Evolutionary conservation across 2,888 invertebrate genomes (phyloP).

Genomic region (Caenorhabditis sp.): DNA sequence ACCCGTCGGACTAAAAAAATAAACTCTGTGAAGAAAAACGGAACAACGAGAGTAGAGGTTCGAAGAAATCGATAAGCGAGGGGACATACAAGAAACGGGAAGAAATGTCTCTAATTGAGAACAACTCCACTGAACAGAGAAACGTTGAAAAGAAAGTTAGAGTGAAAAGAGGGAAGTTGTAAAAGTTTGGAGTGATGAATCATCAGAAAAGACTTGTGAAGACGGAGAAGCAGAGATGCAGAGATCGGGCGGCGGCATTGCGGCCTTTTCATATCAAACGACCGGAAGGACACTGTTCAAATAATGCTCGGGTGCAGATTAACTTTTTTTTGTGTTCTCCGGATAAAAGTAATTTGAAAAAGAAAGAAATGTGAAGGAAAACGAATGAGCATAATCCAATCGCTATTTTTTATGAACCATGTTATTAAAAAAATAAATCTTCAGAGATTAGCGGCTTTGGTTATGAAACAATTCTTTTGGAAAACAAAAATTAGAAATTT

Average conservation of each 20-base stretch:
- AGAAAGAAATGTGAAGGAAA: not conserved
- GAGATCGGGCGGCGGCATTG: slow-evolving; percentile 33
- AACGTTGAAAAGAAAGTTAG: slow-evolving; percentile 5
- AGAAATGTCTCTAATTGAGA: slow-evolving; percentile 35
- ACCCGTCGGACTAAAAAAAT: slow-evolving; percentile 21
- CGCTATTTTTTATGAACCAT: no score
- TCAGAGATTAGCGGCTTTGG: no score
- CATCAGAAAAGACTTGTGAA: slow-evolving; percentile 30
- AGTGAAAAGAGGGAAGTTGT: slow-evolving; percentile 45
- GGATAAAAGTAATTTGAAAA: not conserved
- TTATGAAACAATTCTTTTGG: not conserved
- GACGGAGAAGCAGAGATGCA: slow-evolving; percentile 30
- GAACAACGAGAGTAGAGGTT: not conserved
- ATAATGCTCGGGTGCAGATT: slow-evolving; percentile 12
- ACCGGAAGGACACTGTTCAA: slow-evolving; percentile 54
- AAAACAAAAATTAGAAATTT: not conserved
- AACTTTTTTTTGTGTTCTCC: not conserved
- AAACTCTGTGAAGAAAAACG: slow-evolving; percentile 14
- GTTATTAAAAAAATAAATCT: no score
- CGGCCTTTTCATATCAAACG: slow-evolving; percentile 12
- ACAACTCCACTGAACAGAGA: slow-evolving; percentile 19
- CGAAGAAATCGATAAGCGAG: slow-evolving; percentile 33
- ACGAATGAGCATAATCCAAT: no score
- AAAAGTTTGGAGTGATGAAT: slow-evolving; percentile 62
- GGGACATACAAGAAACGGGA: not conserved